Evolutionary conservation across 1,140 invertebrate genomes (phyloP).

Genomic region (Planococcus citri): DNA sequence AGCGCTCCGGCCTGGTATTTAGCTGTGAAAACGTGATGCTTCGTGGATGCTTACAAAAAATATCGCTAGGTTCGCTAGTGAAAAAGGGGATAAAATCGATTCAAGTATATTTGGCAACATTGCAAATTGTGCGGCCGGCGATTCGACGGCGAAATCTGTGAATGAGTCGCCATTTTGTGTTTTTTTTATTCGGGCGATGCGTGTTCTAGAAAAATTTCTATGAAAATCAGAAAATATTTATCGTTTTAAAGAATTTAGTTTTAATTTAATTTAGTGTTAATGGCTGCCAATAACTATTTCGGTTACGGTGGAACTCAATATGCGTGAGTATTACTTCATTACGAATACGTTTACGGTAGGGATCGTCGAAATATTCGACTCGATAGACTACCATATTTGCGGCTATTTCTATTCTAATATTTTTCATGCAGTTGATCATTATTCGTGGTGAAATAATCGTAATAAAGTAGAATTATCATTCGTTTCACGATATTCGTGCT

Average conservation of each 20-base stretch:
- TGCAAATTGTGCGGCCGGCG: neutral
- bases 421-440: too few species aligned
- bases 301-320: constrained; percentile 13
- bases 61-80: too few species aligned
- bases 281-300: constrained; percentile 15
- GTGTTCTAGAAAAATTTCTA: neutral
- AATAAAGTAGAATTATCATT: too few species aligned
- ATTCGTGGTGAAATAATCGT: too few species aligned
- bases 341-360: too few species aligned
- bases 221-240: neutral
- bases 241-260: too few species aligned
- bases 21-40: too few species aligned
- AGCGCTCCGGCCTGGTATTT: too few species aligned
- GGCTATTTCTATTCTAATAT: neutral
- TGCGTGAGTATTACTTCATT: constrained; percentile 11
- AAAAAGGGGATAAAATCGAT: too few species aligned
- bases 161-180: constrained; percentile 8
- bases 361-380: too few species aligned
- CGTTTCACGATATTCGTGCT: too few species aligned
- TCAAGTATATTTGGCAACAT: neutral
- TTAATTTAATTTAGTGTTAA: neutral
- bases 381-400: neutral
- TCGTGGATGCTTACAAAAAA: too few species aligned
- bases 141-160: neutral
- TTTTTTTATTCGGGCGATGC: neutral